Evolutionary conservation across 2,888 invertebrate species (phyloP), one percentile per base, ranked within the genome.

Genomic region (Acronicta aceris): DNA sequence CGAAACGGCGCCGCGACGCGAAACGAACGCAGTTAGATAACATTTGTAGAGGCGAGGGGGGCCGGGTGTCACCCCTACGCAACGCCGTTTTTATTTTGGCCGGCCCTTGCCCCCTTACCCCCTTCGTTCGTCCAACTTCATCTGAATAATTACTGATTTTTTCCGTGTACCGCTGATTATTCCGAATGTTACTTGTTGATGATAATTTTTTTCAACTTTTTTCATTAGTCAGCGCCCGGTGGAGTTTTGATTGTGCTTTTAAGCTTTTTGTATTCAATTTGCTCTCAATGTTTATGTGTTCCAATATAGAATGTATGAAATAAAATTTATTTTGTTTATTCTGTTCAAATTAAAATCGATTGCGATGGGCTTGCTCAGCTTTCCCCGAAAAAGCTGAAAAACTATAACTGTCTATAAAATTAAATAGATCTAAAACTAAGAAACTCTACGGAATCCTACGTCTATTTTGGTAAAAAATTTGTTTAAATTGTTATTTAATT

Each of bases 121-220:
- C 93, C 93, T 89, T 92, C 92, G 90, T 82, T 91, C 92, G 93
- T 93, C 93, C 94, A 92, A 94, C 94, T 94, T 94, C 94, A 94
- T 94, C 94, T 94, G 94, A 94, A 94, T 94, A 94, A 94, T 94
- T 94, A 94, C 94, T 93, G 94, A 93, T 94, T 93, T 94, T 90
- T 94, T 93, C 91, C 93, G 93, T 94, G 94, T 94, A 92, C 94
- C 92, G 91, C 94, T 94, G 94, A 94, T 94, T 93, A 94, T 94
- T 92, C 93, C 90, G 93, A 93, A 92, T 94, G 94, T 94, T 93
- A 93, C 93, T 93, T 92, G 94, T 91, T 91, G 92, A 92, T 92
- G 93, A 93, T 93, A 91, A 92, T 91, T 92, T 92, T 90, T 86
- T 88, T 78, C 73, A 84, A 88, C 89, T 88, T 86, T 86, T 89